These are phyloP conservation scores for Drosophila ustulata DNA, from an alignment of 2,888 invertebrate genomes.

Conservation along the genomic window DNA sequence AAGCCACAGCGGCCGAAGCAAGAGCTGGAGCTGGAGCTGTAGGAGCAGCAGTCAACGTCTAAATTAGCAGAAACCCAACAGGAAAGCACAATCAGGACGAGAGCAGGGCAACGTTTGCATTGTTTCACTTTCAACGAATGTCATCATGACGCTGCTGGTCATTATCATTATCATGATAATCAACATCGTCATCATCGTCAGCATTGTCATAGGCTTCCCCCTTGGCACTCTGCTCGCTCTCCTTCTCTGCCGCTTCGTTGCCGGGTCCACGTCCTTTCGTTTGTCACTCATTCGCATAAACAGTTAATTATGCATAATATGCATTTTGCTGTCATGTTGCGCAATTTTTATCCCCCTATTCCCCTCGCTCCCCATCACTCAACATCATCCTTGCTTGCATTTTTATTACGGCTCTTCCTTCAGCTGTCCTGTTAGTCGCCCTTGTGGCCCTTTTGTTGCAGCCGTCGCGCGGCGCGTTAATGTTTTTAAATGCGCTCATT, in stretches of 20 bases:
- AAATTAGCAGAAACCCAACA: constrained; percentile 66
- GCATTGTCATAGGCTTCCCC: constrained; percentile 56
- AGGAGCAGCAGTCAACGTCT: constrained; percentile 55
- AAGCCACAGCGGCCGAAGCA: constrained; percentile 56
- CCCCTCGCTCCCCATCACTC: not conserved
- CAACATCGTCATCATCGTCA: constrained; percentile 53
- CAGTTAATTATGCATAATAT: constrained; percentile 84
- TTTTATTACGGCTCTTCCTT: constrained; percentile 50
- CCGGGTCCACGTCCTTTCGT: constrained; percentile 71
- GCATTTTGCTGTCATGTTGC: constrained; percentile 81
- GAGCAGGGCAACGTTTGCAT: constrained; percentile 47
- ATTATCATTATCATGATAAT: constrained; percentile 51
- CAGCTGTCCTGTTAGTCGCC: constrained; percentile 1
- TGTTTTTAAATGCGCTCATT: constrained; percentile 76
- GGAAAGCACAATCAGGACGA: constrained; percentile 33
- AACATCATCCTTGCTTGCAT: constrained; percentile 19
- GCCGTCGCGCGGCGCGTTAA: constrained; percentile 50
- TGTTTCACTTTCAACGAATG: constrained; percentile 76
- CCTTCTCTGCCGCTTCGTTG: constrained; percentile 19
- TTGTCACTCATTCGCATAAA: constrained; percentile 78
- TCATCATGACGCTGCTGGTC: constrained; percentile 55
- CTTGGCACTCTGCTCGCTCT: not conserved
- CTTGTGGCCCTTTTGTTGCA: constrained; percentile 27
- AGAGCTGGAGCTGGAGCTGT: not conserved
- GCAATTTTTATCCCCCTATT: constrained; percentile 68